Evolutionary conservation across 1,140 invertebrate genomes (phyloP).

Genomic region (Microplitis demolitor): DNA sequence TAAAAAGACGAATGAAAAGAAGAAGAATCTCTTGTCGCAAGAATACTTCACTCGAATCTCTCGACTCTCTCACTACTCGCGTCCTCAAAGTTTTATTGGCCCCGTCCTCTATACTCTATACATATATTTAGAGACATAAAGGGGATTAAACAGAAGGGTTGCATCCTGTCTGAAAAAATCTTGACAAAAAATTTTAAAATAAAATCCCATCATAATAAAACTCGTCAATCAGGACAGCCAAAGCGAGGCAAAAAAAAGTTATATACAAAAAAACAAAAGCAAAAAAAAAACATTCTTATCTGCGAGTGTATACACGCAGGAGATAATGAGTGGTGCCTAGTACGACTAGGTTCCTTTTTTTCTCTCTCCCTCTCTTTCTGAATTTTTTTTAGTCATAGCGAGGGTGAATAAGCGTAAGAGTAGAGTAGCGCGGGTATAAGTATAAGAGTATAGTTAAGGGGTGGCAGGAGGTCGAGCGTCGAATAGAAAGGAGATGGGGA

Average conservation of each 20-base stretch:
- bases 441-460: constrained; percentile 13
- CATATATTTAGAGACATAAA: background rate
- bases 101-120: background rate
- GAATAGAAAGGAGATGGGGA: constrained; percentile 18
- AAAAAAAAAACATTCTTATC: background rate
- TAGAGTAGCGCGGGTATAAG: constrained; percentile 14
- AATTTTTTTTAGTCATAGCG: background rate
- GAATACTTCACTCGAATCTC: constrained; percentile 29
- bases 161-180: constrained; percentile 11
- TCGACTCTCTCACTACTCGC: constrained; percentile 20
- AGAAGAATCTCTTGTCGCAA: constrained; percentile 29
- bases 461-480: constrained; percentile 9
- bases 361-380: too few species aligned
- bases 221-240: background rate
- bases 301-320: constrained; percentile 17
- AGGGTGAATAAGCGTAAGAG: background rate
- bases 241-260: constrained; percentile 6
- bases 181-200: constrained; percentile 21
- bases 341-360: constrained; percentile 15
- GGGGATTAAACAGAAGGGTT: constrained; percentile 12
- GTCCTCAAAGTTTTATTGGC: constrained; percentile 37
- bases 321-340: constrained; percentile 29
- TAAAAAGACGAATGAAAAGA: constrained; percentile 18
- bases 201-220: constrained; percentile 2
- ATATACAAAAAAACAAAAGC: background rate